Base-by-base conservation (phyloP, 92 coral and sea anemone genomes). In the Porites evermanni region DNA sequence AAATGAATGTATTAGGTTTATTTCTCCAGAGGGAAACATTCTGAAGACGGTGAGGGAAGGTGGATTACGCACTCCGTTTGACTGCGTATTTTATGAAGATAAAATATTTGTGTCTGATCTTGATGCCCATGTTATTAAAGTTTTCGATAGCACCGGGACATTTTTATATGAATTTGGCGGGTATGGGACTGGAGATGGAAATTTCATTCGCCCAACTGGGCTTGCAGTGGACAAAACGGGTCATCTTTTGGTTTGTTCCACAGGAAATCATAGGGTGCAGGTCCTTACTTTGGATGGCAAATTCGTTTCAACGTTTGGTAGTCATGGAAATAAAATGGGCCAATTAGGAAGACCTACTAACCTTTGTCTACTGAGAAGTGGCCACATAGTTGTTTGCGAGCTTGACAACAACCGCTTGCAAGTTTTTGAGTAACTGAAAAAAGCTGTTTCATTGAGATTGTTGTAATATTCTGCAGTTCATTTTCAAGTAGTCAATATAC, bases 321-420 rank as follows among this genome's bases (percentile, higher is more conserved):
- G 32, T 12, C 24, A 17, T 8, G 92, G 92, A 67, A 78, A 58
- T 16, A 26, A 78, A 24, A 56, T 83, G 58, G 92, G 92, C 0
- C 72, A 84, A 65, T 84, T 89, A 50, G 65, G 52, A 21, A 84
- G 72, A 12, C 92, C 92, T 29, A 83, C 84, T 18, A 65, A 80
- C 7, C 26, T 78, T 64, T 79, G 81, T 12, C 81, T 89, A 14
- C 75, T 78, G 51, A 69, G 75, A 20, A 54, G 65, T 61, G 89
- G 19, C 19, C 67, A 16, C 20, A 63, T 18, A 63, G 20, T 16
- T 63, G 24, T 14, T 60, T 58, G 14, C 78, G 61, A 12, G 16
- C 16, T 56, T 56, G 61, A 8, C 61, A 56, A 56, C 16, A 11
- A 11, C 13, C 61, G 61, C 17, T 56, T 56, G 16, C 61, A 56